Base-by-base conservation (phyloP, 2,797 vertebrate genomes). In the Vipera latastei region DNA sequence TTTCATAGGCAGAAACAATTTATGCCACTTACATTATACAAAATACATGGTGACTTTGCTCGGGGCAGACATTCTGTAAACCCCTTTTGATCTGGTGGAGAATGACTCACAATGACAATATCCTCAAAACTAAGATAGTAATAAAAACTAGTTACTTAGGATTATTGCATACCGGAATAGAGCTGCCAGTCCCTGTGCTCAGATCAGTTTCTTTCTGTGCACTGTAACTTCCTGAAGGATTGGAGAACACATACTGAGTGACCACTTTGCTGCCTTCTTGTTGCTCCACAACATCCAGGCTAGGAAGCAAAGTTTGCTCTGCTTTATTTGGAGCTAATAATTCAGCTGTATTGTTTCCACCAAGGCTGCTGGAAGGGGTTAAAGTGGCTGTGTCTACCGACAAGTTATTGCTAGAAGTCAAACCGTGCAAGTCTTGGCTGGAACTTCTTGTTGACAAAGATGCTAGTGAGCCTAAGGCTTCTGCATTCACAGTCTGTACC, bases 201-300 rank as follows among this genome's bases (percentile, higher is more conserved):
- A 98, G 97, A 93, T 99, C 98, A 1, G 97, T 93, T 73, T 99
- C 98, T 95, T 98, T 99, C 97, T 98, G 98, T 22, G 98, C 97
- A 87, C 98, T 98, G 96, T 97, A 98, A 95, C 96, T 97, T 95
- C 97, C 98, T 4, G 97, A 95, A 83, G 98, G 98, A 91, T 97
- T 96, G 48, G 98, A 97, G 96, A 98, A 98, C 91, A 98, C 98
- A 96, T 98, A 98, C 95, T 98, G 98, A 0, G 98, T 97, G 89
- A 98, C 97, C 61, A 98, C 98, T 95, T 98, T 98, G 94, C 97
- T 98, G 91, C 97, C 98, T 91, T 98, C 98, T 59, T 98, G 98
- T 60, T 98, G 97, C 18, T 97, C 97, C 94, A 98, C 97, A 85
- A 98, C 97, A 3, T 98, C 98, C 0, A 98, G 97, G 93, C 96